Conservation (phyloP, 1,140 invertebrate species). For the Brachionus sp. region DNA sequence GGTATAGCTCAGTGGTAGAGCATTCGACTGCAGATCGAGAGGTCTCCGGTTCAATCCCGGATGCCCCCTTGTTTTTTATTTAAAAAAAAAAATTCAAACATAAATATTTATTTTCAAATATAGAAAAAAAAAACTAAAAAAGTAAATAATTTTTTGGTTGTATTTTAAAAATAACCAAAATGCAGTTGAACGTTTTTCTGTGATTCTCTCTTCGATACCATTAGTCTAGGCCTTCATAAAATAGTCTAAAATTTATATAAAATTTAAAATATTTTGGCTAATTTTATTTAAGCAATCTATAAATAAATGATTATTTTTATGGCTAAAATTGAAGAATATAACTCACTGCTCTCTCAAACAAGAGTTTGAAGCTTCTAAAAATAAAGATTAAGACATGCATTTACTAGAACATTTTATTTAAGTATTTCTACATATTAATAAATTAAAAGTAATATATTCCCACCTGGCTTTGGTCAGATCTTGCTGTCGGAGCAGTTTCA, state of each 20-base stretch:
- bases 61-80: slow-evolving; percentile 67
- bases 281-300: not conserved
- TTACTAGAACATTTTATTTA: not conserved
- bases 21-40: too few species aligned
- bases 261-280: not conserved
- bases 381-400: not conserved
- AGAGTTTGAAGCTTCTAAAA: slow-evolving; percentile 17
- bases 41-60: too few species aligned
- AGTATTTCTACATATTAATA: not conserved
- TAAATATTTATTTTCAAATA: not conserved
- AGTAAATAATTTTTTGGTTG: not conserved
- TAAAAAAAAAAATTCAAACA: not conserved
- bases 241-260: not conserved
- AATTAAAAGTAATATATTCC: slow-evolving; percentile 39
- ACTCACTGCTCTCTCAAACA: slow-evolving; percentile 22
- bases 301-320: not conserved
- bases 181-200: not conserved
- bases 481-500: not conserved
- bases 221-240: not conserved
- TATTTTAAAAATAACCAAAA: not conserved
- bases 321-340: not conserved
- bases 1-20: too few species aligned
- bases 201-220: not conserved
- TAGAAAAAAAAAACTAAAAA: not conserved
- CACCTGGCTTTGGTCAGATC: slow-evolving; percentile 30